Evolutionary conservation across 2,888 invertebrate species (phyloP).

Genomic region (Agriopis marginaria): DNA sequence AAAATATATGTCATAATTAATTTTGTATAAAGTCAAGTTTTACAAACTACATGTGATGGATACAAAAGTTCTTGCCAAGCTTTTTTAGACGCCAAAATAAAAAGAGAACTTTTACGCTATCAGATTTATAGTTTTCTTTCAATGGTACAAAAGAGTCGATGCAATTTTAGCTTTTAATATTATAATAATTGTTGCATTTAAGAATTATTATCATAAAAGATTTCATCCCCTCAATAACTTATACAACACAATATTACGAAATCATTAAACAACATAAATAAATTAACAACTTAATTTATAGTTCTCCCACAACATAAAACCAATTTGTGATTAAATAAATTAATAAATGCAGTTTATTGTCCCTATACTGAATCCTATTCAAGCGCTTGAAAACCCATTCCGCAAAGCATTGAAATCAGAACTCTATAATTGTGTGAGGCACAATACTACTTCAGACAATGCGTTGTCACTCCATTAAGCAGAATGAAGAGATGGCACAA

Average conservation of each 20-base stretch:
- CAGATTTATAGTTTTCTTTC: background rate
- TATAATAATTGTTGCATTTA: background rate
- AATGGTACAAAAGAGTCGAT: background rate
- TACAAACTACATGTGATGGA: no score
- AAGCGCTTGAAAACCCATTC: background rate
- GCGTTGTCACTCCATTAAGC: background rate
- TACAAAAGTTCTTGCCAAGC: no score
- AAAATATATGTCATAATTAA: no score
- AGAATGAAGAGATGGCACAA: no score
- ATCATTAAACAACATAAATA: constrained; percentile 17
- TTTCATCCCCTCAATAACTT: constrained; percentile 16
- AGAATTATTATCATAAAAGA: background rate
- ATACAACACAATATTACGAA: constrained; percentile 11
- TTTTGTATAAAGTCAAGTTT: no score
- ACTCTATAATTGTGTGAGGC: background rate
- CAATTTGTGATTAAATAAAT: constrained; percentile 45
- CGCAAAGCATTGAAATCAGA: background rate
- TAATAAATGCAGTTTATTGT: constrained; percentile 66
- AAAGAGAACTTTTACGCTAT: background rate
- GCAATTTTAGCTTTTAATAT: background rate
- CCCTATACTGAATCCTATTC: constrained; percentile 36
- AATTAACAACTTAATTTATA: constrained; percentile 13
- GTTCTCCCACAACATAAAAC: constrained; percentile 14
- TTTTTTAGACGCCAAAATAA: no score
- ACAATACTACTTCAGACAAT: no score